Percentiles rank a stretch among this genome's conserved stretches.
phyloP scores from a whole-genome alignment of 2,113 vertebrate genomes.

The Syngnathus scovelli region DNA sequence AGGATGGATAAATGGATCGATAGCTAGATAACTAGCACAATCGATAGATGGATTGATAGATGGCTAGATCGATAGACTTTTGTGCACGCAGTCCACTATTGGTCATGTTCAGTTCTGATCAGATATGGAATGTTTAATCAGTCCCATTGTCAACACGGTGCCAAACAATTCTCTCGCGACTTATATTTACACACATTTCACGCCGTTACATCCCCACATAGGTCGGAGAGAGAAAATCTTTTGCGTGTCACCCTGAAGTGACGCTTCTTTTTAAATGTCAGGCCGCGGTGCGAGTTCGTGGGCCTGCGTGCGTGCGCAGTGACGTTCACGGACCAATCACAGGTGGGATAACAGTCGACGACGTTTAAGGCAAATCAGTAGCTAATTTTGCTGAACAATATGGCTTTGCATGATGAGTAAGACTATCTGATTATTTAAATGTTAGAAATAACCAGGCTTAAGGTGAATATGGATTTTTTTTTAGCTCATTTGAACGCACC shows the following conservation, averaged over 20 bases:
- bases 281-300: constrained; percentile 31
- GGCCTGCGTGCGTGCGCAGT: constrained; percentile 41
- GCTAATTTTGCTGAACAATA: background rate
- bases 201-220: background rate
- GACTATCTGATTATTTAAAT: background rate
- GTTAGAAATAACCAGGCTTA: background rate
- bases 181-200: background rate
- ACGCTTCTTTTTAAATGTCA: constrained; percentile 51
- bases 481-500: background rate
- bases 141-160: background rate
- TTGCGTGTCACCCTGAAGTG: constrained; percentile 43
- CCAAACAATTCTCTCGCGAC: background rate
- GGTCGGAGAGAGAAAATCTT: constrained; percentile 17
- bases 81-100: no score
- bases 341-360: constrained; percentile 51
- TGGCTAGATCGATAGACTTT: background rate
- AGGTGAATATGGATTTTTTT: background rate
- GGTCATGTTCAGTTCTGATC: background rate
- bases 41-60: background rate
- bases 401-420: background rate
- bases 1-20: background rate
- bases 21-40: no score
- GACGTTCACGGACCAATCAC: constrained; percentile 53
- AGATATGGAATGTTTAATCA: background rate
- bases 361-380: constrained; percentile 42